Evolutionary conservation across 2,888 invertebrate species (phyloP).

Genomic region (Mesochorus sp.): DNA sequence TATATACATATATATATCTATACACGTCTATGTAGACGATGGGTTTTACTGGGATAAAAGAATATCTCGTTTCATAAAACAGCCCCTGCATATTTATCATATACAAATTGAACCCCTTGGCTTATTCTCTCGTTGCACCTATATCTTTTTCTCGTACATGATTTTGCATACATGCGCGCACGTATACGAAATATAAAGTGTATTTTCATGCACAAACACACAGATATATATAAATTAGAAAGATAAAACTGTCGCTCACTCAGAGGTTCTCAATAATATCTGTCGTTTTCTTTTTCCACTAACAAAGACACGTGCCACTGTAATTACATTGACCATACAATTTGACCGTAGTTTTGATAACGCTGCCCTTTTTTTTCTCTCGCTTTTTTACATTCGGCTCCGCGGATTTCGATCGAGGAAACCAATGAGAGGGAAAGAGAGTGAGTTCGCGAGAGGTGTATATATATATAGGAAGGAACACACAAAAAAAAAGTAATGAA

Average conservation of each 20-base stretch:
- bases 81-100: conserved; percentile 66
- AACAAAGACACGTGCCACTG: neutral
- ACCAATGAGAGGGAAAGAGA: conserved; percentile 10
- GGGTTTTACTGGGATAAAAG: conserved; percentile 55
- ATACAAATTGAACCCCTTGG: conserved; percentile 66
- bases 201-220: too few relatives aligned
- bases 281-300: neutral
- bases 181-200: conserved; percentile 30
- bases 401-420: conserved; percentile 37
- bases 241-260: conserved; percentile 21
- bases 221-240: conserved; percentile 19
- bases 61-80: conserved; percentile 64
- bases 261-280: conserved; percentile 51
- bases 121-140: conserved; percentile 46
- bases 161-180: neutral
- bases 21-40: conserved; percentile 34
- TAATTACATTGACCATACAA: conserved; percentile 29
- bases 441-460: neutral
- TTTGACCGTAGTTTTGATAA: conserved; percentile 38
- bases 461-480: conserved; percentile 11
- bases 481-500: conserved; percentile 31
- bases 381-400: conserved; percentile 21
- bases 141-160: conserved; percentile 7
- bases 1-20: neutral
- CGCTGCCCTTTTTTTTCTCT: neutral